phyloP scores from a whole-genome alignment of 37 sponge, comb jelly and placozoan genomes.

The Trichoplax adhaerens region DNA sequence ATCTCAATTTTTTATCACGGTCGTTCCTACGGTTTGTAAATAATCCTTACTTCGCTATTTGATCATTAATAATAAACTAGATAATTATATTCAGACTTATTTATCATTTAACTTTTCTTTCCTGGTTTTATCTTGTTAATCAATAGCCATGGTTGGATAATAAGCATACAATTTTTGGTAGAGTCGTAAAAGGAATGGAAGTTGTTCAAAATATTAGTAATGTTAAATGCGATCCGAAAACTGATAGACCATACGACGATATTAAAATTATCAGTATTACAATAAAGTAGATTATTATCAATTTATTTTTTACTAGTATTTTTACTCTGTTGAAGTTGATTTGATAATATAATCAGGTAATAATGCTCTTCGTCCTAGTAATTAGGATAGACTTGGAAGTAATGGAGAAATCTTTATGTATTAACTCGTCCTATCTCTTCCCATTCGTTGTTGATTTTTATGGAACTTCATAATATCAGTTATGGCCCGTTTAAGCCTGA shows the following conservation, averaged over 20 bases:
- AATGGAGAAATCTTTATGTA: no score
- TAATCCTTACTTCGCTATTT: no score
- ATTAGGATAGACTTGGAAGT: no score
- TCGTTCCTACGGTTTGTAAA: conserved; percentile 58
- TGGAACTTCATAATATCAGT: no score
- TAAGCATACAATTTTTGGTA: conserved; percentile 95
- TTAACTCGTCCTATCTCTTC: no score
- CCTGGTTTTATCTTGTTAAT: conserved; percentile 1
- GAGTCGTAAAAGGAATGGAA: conserved; percentile 87
- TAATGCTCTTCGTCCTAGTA: no score
- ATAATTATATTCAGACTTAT: background rate
- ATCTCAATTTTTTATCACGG: conserved; percentile 93
- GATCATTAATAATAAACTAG: no score
- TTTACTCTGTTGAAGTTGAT: no score
- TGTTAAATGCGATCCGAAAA: conserved; percentile 60
- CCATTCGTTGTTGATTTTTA: no score
- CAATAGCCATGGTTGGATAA: conserved; percentile 86
- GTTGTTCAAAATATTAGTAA: conserved; percentile 72
- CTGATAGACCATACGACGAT: conserved; percentile 81
- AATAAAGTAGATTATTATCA: conserved; percentile 25
- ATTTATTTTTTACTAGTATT: no score
- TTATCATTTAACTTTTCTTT: background rate
- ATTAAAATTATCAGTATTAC: conserved; percentile 82
- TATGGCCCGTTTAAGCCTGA: no score
- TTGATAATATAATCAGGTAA: no score